Percentiles rank a stretch among this genome's conserved stretches.
Conservation (phyloP, 2,113 vertebrate species). For the Cyanoliseus patagonus region DNA sequence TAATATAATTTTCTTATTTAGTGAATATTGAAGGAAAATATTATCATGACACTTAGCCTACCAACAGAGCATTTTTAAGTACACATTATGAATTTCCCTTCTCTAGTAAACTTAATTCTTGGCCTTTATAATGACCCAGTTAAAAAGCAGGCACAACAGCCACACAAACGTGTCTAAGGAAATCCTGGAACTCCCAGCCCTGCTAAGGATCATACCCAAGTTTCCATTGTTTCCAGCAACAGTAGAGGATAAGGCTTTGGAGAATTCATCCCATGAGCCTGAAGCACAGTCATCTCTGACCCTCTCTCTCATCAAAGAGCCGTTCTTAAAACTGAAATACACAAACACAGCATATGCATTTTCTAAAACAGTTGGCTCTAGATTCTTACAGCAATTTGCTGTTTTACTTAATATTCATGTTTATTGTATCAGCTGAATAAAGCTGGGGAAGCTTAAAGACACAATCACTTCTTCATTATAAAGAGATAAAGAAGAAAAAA, state of each 20-base stretch:
- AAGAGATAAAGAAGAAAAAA: not conserved
- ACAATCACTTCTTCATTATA: not conserved
- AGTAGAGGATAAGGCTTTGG: constrained; percentile 78
- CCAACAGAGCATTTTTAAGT: not conserved
- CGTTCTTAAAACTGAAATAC: constrained; percentile 92
- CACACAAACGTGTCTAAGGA: not conserved
- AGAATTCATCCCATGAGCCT: constrained; percentile 89
- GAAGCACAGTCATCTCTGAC: constrained; percentile 83
- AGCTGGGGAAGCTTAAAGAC: not conserved
- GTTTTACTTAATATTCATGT: not conserved
- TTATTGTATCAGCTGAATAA: not conserved
- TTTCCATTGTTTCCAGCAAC: constrained; percentile 87
- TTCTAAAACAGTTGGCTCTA: not conserved
- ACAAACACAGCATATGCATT: not conserved
- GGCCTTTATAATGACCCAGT: not conserved
- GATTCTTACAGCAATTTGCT: not conserved
- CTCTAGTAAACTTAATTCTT: not conserved
- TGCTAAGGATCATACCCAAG: constrained; percentile 77
- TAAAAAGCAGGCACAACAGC: not conserved
- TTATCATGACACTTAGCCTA: not conserved
- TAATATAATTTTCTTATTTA: not conserved
- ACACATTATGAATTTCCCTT: not conserved
- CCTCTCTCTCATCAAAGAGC: constrained; percentile 90
- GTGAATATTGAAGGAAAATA: not conserved
- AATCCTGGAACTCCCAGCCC: not conserved